Percentiles rank a stretch among this genome's conserved stretches.
phyloP scores from a whole-genome alignment of 2,888 invertebrate genomes.

The Epinotia ramella region DNA sequence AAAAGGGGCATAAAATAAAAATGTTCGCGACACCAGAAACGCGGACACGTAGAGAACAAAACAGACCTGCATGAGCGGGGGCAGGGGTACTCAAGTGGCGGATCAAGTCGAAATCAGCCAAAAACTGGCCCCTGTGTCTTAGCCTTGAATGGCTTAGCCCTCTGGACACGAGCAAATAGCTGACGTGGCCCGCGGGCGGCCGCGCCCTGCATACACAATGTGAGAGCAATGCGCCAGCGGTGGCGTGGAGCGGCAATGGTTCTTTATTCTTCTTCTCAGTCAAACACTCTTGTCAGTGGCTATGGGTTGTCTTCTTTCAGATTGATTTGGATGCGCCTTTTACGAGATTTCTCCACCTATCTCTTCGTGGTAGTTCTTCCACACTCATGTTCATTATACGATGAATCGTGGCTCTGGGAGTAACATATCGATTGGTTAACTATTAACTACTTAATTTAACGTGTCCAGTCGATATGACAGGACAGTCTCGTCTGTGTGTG shows the following conservation, averaged over 20 bases:
- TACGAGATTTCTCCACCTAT: too few species aligned
- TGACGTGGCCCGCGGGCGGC: conserved; percentile 81
- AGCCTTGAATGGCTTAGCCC: conserved; percentile 85
- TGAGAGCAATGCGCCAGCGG: conserved; percentile 57
- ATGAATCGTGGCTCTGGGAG: too few species aligned
- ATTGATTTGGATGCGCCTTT: too few species aligned
- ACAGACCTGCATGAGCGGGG: conserved; percentile 47
- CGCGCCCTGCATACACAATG: conserved; percentile 84
- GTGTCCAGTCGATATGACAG: too few species aligned
- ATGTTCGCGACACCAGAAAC: conserved; percentile 41
- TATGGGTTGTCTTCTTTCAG: too few species aligned
- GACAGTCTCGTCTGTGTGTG: not conserved
- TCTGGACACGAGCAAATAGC: conserved; percentile 84
- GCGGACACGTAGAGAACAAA: conserved; percentile 41
- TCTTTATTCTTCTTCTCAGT: not conserved
- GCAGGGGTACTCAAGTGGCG: conserved; percentile 55
- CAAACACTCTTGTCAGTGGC: too few species aligned
- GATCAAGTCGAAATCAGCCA: conserved; percentile 80
- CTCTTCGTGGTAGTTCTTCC: too few species aligned
- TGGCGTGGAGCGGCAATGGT: conserved; percentile 56
- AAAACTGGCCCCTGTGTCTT: conserved; percentile 82
- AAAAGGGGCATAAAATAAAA: conserved; percentile 34
- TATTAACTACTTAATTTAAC: too few species aligned
- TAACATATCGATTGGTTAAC: too few species aligned
- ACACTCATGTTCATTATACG: too few species aligned